phyloP scores from a whole-genome alignment of 2,888 invertebrate genomes.

The Callyntrura guangdongensis region DNA sequence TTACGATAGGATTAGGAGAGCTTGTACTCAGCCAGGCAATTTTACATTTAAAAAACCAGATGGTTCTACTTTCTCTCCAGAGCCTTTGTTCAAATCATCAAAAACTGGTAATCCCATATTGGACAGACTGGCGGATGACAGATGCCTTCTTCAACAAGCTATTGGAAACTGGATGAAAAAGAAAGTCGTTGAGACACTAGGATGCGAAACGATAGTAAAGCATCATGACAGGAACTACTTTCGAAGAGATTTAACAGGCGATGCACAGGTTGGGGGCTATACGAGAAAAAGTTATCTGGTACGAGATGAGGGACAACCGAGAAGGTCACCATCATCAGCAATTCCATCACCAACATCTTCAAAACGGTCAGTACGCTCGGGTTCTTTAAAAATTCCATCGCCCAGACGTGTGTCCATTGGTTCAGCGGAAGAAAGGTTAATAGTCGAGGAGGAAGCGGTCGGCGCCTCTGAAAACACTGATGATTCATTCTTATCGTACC shows the following conservation, averaged over 20 bases:
- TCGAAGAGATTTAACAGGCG: too few relatives aligned
- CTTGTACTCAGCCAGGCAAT: conserved; percentile 37
- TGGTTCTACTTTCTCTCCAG: conserved; percentile 62
- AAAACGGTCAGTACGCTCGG: not conserved
- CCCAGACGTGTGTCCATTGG: not conserved
- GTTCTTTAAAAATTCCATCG: not conserved
- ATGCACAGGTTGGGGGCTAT: not conserved
- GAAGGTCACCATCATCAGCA: not conserved
- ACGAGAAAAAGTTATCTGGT: not conserved
- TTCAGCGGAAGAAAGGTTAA: not conserved
- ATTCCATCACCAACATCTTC: not conserved
- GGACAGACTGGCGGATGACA: conserved; percentile 59
- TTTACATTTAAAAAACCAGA: conserved; percentile 64
- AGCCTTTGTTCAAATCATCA: conserved; percentile 50
- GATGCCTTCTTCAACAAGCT: conserved; percentile 56
- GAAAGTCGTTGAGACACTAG: conserved; percentile 39
- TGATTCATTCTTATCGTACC: not conserved
- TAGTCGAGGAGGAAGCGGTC: not conserved
- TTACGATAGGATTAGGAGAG: conserved; percentile 23
- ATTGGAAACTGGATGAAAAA: conserved; percentile 58
- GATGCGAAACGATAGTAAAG: conserved; percentile 25
- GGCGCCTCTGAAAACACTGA: not conserved
- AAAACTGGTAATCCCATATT: conserved; percentile 62
- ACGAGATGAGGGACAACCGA: not conserved
- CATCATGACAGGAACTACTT: conserved; percentile 59